These are phyloP conservation scores for Sinonovacula constricta DNA, from an alignment of 1,140 invertebrate genomes.

Conservation along the genomic window DNA sequence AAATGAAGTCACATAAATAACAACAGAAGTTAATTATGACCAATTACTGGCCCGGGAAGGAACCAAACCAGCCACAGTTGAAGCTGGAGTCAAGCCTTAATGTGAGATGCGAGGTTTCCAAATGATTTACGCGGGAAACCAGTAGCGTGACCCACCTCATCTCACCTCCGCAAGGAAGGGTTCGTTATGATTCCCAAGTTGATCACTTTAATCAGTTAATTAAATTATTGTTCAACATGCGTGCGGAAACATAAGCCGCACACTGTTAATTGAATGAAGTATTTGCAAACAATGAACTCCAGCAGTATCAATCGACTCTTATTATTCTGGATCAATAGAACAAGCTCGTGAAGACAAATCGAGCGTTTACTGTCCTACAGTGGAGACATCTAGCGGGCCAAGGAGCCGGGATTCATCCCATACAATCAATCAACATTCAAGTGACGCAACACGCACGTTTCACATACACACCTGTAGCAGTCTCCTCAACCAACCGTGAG, in stretches of 20 bases:
- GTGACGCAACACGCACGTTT: too few species aligned
- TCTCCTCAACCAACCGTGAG: too few species aligned
- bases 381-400: too few species aligned
- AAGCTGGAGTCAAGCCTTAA: too few species aligned
- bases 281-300: background rate
- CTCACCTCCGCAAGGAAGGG: background rate
- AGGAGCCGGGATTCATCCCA: too few species aligned
- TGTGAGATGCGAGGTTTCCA: background rate
- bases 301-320: background rate
- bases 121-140: background rate
- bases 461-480: too few species aligned
- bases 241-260: background rate
- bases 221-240: background rate
- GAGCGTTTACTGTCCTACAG: background rate
- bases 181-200: background rate
- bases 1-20: too few species aligned
- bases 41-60: too few species aligned
- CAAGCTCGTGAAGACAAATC: background rate
- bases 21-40: too few species aligned
- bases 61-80: too few species aligned
- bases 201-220: background rate
- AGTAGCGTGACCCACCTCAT: background rate
- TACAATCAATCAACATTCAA: too few species aligned
- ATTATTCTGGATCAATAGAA: background rate
- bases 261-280: background rate